A percentile compares a stretch with the other conserved stretches of the same genome.
These are phyloP conservation scores for Acronicta alni DNA, from an alignment of 2,888 invertebrate species.

Conservation along the genomic window DNA sequence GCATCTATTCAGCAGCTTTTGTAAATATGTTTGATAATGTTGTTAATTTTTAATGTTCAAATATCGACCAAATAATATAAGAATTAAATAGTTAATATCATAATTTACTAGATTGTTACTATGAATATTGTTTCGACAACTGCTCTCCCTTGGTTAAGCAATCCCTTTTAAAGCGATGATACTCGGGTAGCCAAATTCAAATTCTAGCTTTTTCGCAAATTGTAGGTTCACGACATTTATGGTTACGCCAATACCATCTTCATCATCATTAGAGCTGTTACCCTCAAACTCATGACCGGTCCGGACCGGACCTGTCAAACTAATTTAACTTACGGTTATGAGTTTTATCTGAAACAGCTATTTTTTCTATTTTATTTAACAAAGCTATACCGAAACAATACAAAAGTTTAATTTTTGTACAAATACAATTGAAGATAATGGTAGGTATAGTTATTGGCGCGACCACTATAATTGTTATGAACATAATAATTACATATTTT, in stretches of 20 bases:
- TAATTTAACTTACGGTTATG: too few species aligned
- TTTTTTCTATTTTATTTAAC: too few species aligned
- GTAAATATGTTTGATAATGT: constrained; percentile 52
- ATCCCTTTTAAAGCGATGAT: constrained; percentile 3
- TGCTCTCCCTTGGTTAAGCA: constrained; percentile 11
- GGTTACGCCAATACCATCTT: neutral
- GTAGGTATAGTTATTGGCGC: too few species aligned
- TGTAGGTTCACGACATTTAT: neutral
- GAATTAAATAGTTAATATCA: constrained; percentile 34
- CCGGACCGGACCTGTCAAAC: too few species aligned
- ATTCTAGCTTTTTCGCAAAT: neutral
- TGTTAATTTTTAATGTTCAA: constrained; percentile 32
- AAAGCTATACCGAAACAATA: too few species aligned
- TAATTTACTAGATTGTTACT: constrained; percentile 27
- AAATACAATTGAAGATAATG: too few species aligned
- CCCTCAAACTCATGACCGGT: too few species aligned
- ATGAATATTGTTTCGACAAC: constrained; percentile 13
- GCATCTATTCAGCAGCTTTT: constrained; percentile 57
- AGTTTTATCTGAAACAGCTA: too few species aligned
- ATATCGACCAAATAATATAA: constrained; percentile 44
- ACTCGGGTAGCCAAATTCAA: neutral
- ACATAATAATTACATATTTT: too few species aligned
- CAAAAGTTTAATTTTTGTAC: too few species aligned
- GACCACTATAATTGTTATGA: too few species aligned
- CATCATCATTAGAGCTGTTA: too few species aligned